phyloP scores from a whole-genome alignment of 2,888 invertebrate species.

The Anorthoa munda region DNA sequence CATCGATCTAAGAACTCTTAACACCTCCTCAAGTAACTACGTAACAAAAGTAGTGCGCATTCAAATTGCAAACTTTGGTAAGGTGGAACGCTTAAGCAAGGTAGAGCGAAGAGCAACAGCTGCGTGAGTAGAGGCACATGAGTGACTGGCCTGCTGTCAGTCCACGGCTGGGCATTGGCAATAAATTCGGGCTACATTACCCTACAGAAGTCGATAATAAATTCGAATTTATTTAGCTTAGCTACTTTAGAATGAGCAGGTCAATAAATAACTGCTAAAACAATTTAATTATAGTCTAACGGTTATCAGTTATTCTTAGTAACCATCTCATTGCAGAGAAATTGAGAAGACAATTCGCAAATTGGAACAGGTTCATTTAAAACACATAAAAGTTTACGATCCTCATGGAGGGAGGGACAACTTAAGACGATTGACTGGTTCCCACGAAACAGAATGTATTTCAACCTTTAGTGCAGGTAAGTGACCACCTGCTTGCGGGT shows the following conservation, averaged over 20 bases:
- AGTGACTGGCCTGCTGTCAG: too few species aligned
- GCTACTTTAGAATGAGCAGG: too few species aligned
- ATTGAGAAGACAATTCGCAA: conserved; percentile 99
- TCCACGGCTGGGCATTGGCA: too few species aligned
- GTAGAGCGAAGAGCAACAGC: too few species aligned
- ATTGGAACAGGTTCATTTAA: conserved; percentile 96
- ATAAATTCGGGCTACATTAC: too few species aligned
- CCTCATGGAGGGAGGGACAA: conserved; percentile 99
- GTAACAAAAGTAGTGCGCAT: too few species aligned
- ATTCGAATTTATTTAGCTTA: too few species aligned
- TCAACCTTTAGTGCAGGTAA: conserved; percentile 97
- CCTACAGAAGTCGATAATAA: too few species aligned
- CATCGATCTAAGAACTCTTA: too few species aligned
- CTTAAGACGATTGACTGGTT: conserved; percentile 97
- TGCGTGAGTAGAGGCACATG: too few species aligned
- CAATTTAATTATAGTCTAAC: background rate
- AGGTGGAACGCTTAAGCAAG: background rate
- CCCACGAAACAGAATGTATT: conserved; percentile 98
- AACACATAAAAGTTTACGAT: conserved; percentile 99
- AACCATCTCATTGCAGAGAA: conserved; percentile 90
- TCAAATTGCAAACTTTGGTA: background rate
- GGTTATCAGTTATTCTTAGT: background rate
- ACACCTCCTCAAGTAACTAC: too few species aligned
- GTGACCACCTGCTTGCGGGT: conserved; percentile 25
- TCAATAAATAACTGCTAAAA: too few species aligned